Conservation (phyloP, 2,888 invertebrate genomes). For the Thecocarcelia acutangulata region DNA sequence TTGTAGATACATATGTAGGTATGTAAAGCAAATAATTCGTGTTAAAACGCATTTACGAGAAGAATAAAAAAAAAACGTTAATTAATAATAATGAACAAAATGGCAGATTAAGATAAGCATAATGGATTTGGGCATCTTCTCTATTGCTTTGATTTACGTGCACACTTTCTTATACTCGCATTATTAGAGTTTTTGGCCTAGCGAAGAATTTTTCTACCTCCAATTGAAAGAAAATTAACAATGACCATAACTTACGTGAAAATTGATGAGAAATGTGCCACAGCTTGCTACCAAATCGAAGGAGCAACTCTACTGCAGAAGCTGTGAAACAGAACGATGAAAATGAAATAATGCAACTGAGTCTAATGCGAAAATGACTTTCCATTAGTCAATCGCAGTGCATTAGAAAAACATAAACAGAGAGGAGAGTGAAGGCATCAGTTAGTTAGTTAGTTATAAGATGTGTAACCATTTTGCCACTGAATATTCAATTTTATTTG, state of each 20-base stretch:
- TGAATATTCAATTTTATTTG: constrained; percentile 47
- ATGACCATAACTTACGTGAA: constrained; percentile 79
- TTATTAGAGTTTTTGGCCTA: constrained; percentile 36
- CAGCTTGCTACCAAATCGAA: constrained; percentile 67
- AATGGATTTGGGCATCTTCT: constrained; percentile 15
- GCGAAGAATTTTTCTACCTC: constrained; percentile 2
- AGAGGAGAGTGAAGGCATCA: constrained; percentile 1
- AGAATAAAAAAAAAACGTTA: constrained; percentile 19
- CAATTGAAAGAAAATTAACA: constrained; percentile 51
- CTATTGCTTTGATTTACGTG: constrained; percentile 30
- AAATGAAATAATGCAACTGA: constrained; percentile 48
- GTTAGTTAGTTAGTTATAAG: no score
- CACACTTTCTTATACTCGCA: constrained; percentile 19
- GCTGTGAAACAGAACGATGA: constrained; percentile 58
- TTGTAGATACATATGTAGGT: no score
- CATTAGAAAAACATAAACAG: neutral
- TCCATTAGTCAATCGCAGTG: constrained; percentile 27
- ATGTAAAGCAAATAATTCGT: neutral
- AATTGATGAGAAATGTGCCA: constrained; percentile 73
- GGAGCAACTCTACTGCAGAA: constrained; percentile 62
- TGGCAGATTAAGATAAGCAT: constrained; percentile 26
- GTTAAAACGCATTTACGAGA: constrained; percentile 12
- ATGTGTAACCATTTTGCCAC: constrained; percentile 64
- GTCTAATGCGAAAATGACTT: constrained; percentile 52
- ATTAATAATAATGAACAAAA: constrained; percentile 17